phyloP scores from a whole-genome alignment of 1,140 invertebrate genomes.

The Globodera rostochiensis region DNA sequence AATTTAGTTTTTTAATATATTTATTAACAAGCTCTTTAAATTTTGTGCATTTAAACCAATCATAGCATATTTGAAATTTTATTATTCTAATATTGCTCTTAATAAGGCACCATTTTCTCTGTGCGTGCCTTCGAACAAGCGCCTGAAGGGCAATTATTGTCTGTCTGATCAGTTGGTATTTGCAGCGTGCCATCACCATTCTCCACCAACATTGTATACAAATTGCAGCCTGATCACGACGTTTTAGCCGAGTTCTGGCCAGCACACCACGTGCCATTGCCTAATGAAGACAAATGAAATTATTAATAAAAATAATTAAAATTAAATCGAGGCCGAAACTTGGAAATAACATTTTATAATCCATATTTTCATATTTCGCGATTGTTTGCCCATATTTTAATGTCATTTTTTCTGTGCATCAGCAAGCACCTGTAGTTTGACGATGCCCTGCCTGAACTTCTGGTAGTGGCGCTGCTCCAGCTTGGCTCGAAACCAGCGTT shows the following conservation, averaged over 20 bases:
- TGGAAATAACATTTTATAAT: no score
- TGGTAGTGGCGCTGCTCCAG: conserved; percentile 79
- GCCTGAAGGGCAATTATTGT: conserved; percentile 76
- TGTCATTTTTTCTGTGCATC: neutral
- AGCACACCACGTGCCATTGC: conserved; percentile 68
- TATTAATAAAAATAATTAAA: no score
- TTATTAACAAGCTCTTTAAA: no score
- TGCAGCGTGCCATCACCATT: conserved; percentile 72
- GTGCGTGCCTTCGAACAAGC: conserved; percentile 55
- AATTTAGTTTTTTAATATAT: no score
- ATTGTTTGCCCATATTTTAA: neutral
- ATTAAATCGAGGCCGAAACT: no score
- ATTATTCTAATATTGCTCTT: no score
- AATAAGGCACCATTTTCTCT: conserved; percentile 29
- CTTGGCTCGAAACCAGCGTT: conserved; percentile 84
- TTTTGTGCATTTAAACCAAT: no score
- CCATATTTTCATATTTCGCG: no score
- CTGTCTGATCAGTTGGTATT: conserved; percentile 73
- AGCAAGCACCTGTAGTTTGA: conserved; percentile 74
- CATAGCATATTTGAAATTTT: no score
- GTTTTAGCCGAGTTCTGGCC: conserved; percentile 62
- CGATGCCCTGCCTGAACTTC: conserved; percentile 74
- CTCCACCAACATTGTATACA: conserved; percentile 80
- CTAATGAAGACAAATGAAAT: neutral
- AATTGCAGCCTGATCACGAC: conserved; percentile 72